Conservation (phyloP, 2,113 vertebrate species). For the Fukomys damarensis region DNA sequence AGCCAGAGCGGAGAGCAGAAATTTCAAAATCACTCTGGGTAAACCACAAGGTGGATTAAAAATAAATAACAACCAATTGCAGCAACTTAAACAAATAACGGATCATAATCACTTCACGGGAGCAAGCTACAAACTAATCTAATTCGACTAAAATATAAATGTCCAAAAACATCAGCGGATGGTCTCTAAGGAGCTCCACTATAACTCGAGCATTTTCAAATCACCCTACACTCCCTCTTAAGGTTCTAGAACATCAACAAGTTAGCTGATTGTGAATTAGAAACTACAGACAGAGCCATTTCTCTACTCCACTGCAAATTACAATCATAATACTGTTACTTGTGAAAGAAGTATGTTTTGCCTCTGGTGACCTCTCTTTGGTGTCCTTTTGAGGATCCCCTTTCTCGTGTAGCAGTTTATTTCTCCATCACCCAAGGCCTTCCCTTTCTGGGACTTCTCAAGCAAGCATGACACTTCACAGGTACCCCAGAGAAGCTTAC, state of each 20-base stretch:
- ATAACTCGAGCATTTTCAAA: not conserved
- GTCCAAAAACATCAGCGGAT: slow-evolving; percentile 3
- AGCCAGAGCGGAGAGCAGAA: not conserved
- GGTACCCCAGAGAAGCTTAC: not conserved
- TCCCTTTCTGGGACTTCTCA: not conserved
- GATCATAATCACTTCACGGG: slow-evolving; percentile 39
- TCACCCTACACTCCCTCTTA: not conserved
- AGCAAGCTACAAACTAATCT: slow-evolving; percentile 47
- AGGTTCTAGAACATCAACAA: not conserved
- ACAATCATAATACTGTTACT: not conserved
- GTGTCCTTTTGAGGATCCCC: not conserved
- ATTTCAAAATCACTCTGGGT: slow-evolving; percentile 33
- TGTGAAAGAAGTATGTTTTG: not conserved
- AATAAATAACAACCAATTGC: slow-evolving; percentile 28
- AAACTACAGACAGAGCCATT: not conserved
- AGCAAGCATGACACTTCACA: not conserved
- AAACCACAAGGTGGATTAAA: not conserved
- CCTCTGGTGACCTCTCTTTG: not conserved
- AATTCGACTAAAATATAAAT: slow-evolving; percentile 44
- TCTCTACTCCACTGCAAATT: not conserved
- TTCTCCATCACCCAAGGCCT: not conserved
- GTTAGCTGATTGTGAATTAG: not conserved
- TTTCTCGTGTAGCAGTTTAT: not conserved
- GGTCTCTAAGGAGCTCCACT: not conserved
- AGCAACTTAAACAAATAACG: slow-evolving; percentile 54